Percentiles rank a stretch among this genome's conserved stretches.
Conservation (phyloP, 2,888 invertebrate genomes). For the Caenorhabditis sp. region DNA sequence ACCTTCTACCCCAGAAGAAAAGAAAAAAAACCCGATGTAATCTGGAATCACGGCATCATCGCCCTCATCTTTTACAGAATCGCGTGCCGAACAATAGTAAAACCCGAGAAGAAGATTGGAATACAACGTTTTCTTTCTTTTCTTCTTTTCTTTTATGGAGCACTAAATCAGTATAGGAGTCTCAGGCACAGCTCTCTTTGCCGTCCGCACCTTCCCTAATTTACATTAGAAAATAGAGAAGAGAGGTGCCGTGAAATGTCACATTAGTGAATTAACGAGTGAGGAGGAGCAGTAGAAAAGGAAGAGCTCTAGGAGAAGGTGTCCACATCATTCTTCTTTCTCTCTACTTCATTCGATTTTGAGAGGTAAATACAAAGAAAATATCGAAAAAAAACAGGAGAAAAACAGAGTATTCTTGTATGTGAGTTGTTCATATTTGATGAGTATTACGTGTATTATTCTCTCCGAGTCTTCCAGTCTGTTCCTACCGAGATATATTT, state of each 20-base stretch:
- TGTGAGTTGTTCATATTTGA: slow-evolving; percentile 45
- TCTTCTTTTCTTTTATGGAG: slow-evolving; percentile 20
- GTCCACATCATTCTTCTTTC: background rate
- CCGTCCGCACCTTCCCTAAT: slow-evolving; percentile 55
- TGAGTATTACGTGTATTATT: slow-evolving; percentile 31
- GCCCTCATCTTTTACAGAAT: slow-evolving; percentile 48
- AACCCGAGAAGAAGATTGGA: slow-evolving; percentile 33
- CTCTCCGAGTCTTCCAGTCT: slow-evolving; percentile 18
- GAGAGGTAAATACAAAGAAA: slow-evolving; percentile 38
- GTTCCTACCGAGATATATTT: slow-evolving; percentile 14
- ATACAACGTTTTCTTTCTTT: slow-evolving; percentile 3
- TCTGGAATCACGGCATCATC: slow-evolving; percentile 51
- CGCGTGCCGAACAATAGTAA: slow-evolving; percentile 63
- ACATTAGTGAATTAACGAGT: slow-evolving; percentile 66
- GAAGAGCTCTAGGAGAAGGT: slow-evolving; percentile 17
- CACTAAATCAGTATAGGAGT: slow-evolving; percentile 47
- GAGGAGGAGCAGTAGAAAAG: slow-evolving; percentile 1
- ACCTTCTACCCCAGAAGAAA: background rate
- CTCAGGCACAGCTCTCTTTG: background rate
- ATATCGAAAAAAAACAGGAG: slow-evolving; percentile 6
- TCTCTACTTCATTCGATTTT: slow-evolving; percentile 19
- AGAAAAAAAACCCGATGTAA: slow-evolving; percentile 10
- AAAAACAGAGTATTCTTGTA: slow-evolving; percentile 6
- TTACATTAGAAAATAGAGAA: slow-evolving; percentile 64
- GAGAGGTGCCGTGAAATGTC: slow-evolving; percentile 55